These are phyloP conservation scores for Apodemus speciosus DNA, from an alignment of 2,113 vertebrate species.

Conservation along the genomic window DNA sequence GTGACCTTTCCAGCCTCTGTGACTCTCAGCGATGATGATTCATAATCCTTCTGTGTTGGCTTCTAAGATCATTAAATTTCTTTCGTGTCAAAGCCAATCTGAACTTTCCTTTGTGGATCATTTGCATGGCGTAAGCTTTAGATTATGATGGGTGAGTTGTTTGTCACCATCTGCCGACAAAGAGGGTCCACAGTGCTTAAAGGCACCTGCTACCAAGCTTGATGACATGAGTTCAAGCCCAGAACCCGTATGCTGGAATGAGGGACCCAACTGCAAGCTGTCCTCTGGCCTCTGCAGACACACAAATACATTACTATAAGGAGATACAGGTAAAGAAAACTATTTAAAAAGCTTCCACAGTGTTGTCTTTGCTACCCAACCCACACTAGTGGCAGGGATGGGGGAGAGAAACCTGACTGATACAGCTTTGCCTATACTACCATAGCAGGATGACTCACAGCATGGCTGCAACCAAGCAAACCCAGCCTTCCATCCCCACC, in stretches of 20 bases:
- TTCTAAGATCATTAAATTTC: background rate
- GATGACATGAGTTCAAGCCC: background rate
- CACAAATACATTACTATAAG: background rate
- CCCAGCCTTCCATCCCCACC: background rate
- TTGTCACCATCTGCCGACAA: background rate
- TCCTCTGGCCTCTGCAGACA: background rate
- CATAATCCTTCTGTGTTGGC: background rate
- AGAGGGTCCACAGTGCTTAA: background rate
- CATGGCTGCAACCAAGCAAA: background rate
- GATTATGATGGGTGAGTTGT: background rate
- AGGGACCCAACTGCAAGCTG: background rate
- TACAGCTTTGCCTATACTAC: background rate
- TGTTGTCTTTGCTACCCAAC: background rate
- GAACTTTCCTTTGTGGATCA: background rate
- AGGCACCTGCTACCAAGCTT: background rate
- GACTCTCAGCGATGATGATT: background rate
- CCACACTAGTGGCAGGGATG: background rate
- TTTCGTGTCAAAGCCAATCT: slow-evolving; percentile 25
- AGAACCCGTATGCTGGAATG: no score
- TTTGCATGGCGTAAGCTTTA: slow-evolving; percentile 16
- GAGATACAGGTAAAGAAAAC: no score
- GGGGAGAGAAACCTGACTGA: background rate
- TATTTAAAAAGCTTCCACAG: background rate
- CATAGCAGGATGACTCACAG: rapidly evolving
- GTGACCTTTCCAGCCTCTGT: background rate